These are phyloP conservation scores for Melanostoma scalare DNA, from an alignment of 2,888 invertebrate genomes.

Conservation along the genomic window DNA sequence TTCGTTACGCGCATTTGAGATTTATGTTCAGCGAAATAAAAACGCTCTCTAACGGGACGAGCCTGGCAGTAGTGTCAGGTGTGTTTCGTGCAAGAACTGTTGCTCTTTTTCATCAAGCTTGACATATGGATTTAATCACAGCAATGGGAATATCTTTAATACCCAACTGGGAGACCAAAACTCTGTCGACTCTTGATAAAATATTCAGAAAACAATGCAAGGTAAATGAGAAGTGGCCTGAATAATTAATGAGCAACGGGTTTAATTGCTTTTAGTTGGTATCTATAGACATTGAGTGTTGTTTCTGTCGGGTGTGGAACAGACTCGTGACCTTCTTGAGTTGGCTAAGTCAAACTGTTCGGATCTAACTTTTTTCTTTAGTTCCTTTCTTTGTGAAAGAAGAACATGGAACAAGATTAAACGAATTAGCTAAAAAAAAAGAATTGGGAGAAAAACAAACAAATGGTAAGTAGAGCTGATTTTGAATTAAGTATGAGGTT, in stretches of 20 bases:
- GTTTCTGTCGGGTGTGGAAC: no score
- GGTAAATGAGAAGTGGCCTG: constrained; percentile 53
- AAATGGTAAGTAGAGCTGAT: no score
- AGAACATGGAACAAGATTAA: no score
- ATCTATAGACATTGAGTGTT: no score
- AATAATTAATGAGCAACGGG: constrained; percentile 54
- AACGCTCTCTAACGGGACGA: constrained; percentile 1
- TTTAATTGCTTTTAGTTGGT: constrained; percentile 57
- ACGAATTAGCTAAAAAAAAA: no score
- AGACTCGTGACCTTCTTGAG: no score
- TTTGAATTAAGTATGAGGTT: no score
- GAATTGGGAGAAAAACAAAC: no score
- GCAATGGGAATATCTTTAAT: constrained; percentile 51
- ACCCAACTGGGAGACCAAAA: constrained; percentile 39
- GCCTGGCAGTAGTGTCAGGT: background rate
- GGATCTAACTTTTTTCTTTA: no score
- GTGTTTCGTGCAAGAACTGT: constrained; percentile 16
- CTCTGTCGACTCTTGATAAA: constrained; percentile 32
- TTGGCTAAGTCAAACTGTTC: no score
- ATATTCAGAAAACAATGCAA: constrained; percentile 66
- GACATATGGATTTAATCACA: constrained; percentile 55
- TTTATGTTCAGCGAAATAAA: constrained; percentile 6
- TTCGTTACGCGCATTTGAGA: constrained; percentile 7
- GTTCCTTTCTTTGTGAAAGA: no score
- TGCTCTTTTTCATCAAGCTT: constrained; percentile 35